phyloP scores from a whole-genome alignment of 2,888 invertebrate genomes.

The Pilophorus perplexus region DNA sequence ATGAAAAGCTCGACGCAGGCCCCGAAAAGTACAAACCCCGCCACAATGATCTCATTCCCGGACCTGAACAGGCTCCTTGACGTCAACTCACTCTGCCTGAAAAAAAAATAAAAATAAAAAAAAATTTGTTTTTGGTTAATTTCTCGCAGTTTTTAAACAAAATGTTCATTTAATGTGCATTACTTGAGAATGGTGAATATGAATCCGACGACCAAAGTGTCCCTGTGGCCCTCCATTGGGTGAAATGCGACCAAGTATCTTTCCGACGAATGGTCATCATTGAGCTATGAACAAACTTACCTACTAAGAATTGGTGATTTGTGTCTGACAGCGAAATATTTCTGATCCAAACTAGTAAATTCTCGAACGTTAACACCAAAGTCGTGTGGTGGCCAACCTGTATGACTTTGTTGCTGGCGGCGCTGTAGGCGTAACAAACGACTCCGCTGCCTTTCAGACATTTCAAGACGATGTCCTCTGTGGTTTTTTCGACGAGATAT shows the following conservation, averaged over 20 bases:
- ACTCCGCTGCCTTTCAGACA: conserved; percentile 27
- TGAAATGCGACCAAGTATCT: conserved; percentile 29
- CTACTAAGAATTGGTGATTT: too few species aligned
- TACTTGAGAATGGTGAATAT: conserved; percentile 27
- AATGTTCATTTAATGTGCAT: not conserved
- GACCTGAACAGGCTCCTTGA: conserved; percentile 9
- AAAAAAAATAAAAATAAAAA: not conserved
- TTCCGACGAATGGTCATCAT: conserved; percentile 10
- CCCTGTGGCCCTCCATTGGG: conserved; percentile 27
- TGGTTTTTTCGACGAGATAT: conserved; percentile 21
- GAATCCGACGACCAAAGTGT: conserved; percentile 4
- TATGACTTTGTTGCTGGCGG: conserved; percentile 6
- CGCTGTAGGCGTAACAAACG: conserved; percentile 28
- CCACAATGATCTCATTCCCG: conserved; percentile 29
- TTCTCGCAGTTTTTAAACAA: not conserved
- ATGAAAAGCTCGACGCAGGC: conserved; percentile 9
- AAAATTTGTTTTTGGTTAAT: not conserved
- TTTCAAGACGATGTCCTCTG: conserved; percentile 22
- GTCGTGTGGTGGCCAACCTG: not conserved
- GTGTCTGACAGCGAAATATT: too few species aligned
- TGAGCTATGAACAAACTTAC: too few species aligned
- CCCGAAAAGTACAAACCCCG: conserved; percentile 23
- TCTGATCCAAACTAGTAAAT: too few species aligned
- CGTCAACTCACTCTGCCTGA: conserved; percentile 20
- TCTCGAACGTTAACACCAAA: too few species aligned